A percentile compares a stretch with the other conserved stretches of the same genome.
These are phyloP conservation scores for Anas georgica DNA, from an alignment of 2,797 vertebrate species.

Conservation along the genomic window DNA sequence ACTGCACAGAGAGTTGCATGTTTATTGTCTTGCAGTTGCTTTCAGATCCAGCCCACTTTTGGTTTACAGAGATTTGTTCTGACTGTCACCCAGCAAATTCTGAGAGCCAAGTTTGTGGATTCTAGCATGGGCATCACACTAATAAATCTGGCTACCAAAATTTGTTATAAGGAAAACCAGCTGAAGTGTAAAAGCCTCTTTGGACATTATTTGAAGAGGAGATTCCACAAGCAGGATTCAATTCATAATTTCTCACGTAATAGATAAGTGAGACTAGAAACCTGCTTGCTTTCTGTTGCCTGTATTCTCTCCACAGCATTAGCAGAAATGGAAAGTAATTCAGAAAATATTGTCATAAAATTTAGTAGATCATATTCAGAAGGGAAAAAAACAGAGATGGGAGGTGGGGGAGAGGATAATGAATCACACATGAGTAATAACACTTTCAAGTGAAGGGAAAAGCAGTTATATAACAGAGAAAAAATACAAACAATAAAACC, in stretches of 20 bases:
- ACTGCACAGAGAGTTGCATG: not conserved
- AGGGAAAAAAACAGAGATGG: not conserved
- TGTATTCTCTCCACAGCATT: not conserved
- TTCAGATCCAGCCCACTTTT: not conserved
- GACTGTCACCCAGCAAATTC: not conserved
- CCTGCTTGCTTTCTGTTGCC: not conserved
- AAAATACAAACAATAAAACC: constrained; percentile 23
- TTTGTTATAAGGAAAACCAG: not conserved
- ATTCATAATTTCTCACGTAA: not conserved
- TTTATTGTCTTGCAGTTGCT: not conserved
- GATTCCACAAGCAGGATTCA: not conserved
- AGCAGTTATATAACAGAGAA: constrained; percentile 9
- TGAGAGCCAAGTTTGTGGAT: not conserved
- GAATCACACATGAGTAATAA: constrained; percentile 56
- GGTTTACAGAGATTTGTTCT: not conserved
- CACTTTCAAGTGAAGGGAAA: constrained; percentile 12
- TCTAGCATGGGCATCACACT: not conserved
- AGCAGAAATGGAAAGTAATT: not conserved
- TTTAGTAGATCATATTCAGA: constrained; percentile 7
- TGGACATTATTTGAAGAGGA: not conserved
- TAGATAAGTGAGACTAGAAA: not conserved
- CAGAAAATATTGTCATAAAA: constrained; percentile 22
- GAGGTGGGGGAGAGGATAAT: constrained; percentile 26
- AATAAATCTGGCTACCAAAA: not conserved
- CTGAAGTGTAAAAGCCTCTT: not conserved